A percentile compares a stretch with the other conserved stretches of the same genome.
These are phyloP conservation scores for Aphodius granarius DNA, from an alignment of 2,888 invertebrate species.

Conservation along the genomic window DNA sequence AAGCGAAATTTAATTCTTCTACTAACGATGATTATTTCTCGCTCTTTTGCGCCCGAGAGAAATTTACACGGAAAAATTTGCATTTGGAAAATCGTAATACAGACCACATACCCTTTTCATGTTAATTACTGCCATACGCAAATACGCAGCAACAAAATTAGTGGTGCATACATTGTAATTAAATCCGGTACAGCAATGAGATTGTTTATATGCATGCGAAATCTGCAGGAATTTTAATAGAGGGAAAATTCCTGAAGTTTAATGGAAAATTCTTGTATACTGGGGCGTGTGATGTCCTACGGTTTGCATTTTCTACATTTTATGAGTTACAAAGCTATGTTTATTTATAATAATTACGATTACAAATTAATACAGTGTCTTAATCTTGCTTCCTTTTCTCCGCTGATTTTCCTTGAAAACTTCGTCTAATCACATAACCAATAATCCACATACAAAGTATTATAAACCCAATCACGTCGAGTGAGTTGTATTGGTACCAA, in stretches of 20 bases:
- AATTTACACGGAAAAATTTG: neutral
- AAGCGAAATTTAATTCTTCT: neutral
- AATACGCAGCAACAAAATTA: neutral
- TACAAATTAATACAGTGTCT: too few species aligned
- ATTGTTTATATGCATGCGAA: neutral
- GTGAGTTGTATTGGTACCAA: slow-evolving; percentile 35
- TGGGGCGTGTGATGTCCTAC: neutral
- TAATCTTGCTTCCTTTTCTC: neutral
- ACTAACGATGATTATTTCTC: neutral
- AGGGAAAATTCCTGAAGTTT: neutral
- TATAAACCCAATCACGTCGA: slow-evolving; percentile 25
- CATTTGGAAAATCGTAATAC: neutral
- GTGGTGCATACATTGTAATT: neutral
- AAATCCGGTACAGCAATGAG: neutral
- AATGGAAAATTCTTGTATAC: neutral
- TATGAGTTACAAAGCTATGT: neutral
- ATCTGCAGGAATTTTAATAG: neutral
- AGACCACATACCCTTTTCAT: neutral
- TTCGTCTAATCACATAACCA: neutral
- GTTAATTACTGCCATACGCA: neutral
- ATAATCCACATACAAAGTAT: neutral
- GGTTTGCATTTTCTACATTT: neutral
- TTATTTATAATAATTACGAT: too few species aligned
- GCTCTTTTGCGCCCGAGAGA: neutral
- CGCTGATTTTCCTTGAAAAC: neutral